Percentiles rank a stretch among this genome's conserved stretches.
phyloP scores from a whole-genome alignment of 2,797 vertebrate genomes.

The Micrastur ruficollis region DNA sequence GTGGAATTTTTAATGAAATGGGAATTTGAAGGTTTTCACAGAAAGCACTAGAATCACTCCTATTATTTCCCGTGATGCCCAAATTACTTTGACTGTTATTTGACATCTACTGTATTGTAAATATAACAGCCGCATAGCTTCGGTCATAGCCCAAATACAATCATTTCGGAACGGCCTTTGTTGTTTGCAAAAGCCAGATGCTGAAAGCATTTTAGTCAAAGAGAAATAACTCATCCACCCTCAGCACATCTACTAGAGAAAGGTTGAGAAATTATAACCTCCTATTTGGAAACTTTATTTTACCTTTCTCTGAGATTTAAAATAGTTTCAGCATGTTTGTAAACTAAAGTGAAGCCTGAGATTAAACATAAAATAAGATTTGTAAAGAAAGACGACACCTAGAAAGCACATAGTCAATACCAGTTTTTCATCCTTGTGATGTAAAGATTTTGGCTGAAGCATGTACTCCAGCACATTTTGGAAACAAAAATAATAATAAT shows the following conservation, averaged over 20 bases:
- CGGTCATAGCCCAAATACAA: not conserved
- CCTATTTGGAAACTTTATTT: not conserved
- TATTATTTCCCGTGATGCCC: conserved; percentile 59
- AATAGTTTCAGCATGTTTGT: not conserved
- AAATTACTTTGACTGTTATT: conserved; percentile 65
- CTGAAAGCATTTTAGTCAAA: not conserved
- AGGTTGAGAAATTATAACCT: not conserved
- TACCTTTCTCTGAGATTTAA: not conserved
- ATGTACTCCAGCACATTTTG: not conserved
- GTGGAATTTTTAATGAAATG: conserved; percentile 83
- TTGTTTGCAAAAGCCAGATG: not conserved
- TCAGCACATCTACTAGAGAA: not conserved
- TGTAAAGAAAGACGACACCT: not conserved
- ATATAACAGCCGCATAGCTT: not conserved
- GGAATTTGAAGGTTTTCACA: conserved; percentile 79
- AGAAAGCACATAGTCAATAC: not conserved
- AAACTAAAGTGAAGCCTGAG: not conserved
- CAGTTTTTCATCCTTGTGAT: not conserved
- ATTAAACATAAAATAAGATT: not conserved
- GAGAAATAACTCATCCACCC: not conserved
- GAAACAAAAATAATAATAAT: too few relatives aligned
- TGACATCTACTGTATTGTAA: conserved; percentile 55
- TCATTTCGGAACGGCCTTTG: not conserved
- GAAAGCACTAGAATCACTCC: conserved; percentile 71
- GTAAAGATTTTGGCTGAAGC: not conserved